Evolutionary conservation across 2,113 vertebrate species (phyloP).

Genomic region (Chloebia gouldiae): DNA sequence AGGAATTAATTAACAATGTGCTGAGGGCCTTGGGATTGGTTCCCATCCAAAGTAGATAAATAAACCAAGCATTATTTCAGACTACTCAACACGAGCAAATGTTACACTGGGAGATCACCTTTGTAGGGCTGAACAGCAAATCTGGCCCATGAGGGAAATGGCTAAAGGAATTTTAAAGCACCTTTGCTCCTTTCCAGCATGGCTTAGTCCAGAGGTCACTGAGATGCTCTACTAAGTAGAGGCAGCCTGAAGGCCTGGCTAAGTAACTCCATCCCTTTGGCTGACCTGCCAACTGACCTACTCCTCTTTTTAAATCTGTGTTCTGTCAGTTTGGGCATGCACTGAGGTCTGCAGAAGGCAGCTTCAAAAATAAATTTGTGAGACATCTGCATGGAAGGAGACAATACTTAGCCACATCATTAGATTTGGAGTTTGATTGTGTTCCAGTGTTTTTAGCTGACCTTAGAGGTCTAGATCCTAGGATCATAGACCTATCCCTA

Average conservation of each 20-base stretch:
- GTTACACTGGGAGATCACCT: neutral
- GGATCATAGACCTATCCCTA: neutral
- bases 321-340: neutral
- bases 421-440: neutral
- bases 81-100: neutral
- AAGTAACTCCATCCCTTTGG: neutral
- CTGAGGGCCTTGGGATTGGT: slow-evolving; percentile 12
- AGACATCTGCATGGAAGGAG: neutral
- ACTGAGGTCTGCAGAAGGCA: neutral
- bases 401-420: neutral
- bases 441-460: neutral
- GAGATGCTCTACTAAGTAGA: neutral
- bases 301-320: neutral
- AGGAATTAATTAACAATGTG: slow-evolving; percentile 34
- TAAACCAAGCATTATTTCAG: slow-evolving; percentile 18
- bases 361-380: neutral
- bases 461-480: neutral
- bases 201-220: neutral
- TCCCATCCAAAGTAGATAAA: slow-evolving; percentile 31
- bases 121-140: neutral
- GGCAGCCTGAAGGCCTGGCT: neutral
- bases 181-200: neutral
- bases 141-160: neutral
- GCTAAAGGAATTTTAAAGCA: neutral
- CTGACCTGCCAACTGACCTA: neutral